phyloP scores from a whole-genome alignment of 2,797 vertebrate genomes.

The Harpagifer antarcticus region DNA sequence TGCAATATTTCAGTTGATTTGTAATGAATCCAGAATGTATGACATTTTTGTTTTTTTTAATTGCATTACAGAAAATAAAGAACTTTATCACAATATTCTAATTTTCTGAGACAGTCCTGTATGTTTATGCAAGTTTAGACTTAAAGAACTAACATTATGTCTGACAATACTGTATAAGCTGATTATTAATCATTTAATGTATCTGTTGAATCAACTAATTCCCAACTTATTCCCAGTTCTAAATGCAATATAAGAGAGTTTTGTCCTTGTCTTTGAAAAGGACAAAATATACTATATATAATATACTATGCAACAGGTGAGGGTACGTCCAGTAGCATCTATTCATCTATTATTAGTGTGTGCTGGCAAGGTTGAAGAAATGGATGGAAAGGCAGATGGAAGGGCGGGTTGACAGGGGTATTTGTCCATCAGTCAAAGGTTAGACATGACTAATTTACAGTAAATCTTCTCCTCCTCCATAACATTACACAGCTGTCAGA shows the following conservation, averaged over 20 bases:
- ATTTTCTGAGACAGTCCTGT: too few species aligned
- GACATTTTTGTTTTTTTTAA: too few species aligned
- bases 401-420: conserved; percentile 41
- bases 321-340: conserved; percentile 28
- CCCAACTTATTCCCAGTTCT: conserved; percentile 2
- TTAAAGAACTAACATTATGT: conserved; percentile 10
- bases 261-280: conserved; percentile 17
- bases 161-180: conserved; percentile 19
- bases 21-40: too few species aligned
- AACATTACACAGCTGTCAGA: conserved; percentile 43
- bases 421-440: conserved; percentile 54
- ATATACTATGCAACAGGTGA: conserved; percentile 27
- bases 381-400: conserved; percentile 41
- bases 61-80: too few species aligned
- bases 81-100: too few species aligned
- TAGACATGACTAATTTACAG: conserved; percentile 54
- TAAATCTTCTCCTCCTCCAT: conserved; percentile 38
- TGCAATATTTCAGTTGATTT: too few species aligned
- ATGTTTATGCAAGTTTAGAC: not conserved
- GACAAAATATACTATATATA: conserved; percentile 22
- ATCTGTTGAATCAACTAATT: conserved; percentile 22
- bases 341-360: conserved; percentile 43
- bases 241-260: not conserved
- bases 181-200: conserved; percentile 4
- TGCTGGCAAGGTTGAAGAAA: conserved; percentile 31